Conservation (phyloP, 1,140 invertebrate species). For the Mercenaria mercenaria region DNA sequence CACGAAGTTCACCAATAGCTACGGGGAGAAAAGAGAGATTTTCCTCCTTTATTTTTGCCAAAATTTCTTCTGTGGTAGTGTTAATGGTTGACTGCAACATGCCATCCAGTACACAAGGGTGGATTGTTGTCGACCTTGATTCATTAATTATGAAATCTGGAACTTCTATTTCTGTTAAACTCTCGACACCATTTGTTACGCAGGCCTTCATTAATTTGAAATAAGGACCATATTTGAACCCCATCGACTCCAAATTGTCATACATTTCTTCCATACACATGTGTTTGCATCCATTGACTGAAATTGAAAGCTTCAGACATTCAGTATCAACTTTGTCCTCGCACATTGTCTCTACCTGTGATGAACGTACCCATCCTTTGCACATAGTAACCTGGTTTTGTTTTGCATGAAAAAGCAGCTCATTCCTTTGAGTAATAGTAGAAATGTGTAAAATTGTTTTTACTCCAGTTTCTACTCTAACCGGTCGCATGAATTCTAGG, state of each 20-base stretch:
- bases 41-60: background rate
- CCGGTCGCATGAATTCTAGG: slow-evolving; percentile 42
- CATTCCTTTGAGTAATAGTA: background rate
- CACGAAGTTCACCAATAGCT: slow-evolving; percentile 14
- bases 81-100: slow-evolving; percentile 44
- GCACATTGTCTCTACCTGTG: background rate
- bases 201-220: background rate
- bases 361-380: slow-evolving; percentile 18
- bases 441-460: background rate
- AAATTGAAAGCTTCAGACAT: slow-evolving; percentile 4
- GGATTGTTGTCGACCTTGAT: background rate
- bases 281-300: background rate
- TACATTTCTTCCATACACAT: slow-evolving; percentile 8
- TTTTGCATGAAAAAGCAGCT: background rate
- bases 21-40: slow-evolving; percentile 18
- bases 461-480: background rate
- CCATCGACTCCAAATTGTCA: background rate
- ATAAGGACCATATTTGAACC: slow-evolving; percentile 46
- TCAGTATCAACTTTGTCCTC: background rate
- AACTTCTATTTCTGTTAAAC: slow-evolving; percentile 8
- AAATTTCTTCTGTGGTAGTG: background rate
- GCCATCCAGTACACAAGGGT: slow-evolving; percentile 44
- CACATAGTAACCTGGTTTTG: background rate
- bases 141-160: background rate
- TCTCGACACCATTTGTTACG: background rate